phyloP scores from a whole-genome alignment of 1,140 invertebrate genomes.

The Eciton burchellii region DNA sequence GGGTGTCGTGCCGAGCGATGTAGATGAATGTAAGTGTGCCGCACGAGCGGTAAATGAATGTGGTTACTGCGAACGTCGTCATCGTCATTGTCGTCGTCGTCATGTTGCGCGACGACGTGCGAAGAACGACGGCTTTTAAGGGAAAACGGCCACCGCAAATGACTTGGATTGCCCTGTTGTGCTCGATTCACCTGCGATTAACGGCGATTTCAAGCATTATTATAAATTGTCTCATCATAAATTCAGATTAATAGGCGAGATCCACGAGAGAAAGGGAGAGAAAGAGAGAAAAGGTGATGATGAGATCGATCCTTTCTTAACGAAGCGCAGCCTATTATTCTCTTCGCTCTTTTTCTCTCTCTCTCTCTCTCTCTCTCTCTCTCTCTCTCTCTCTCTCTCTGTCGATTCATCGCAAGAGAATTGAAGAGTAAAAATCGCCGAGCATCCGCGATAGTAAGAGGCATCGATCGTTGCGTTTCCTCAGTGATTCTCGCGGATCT shows the following conservation, averaged over 20 bases:
- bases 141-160: neutral
- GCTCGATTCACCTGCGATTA: neutral
- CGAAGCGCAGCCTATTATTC: neutral
- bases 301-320: neutral
- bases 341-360: neutral
- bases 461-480: conserved; percentile 19
- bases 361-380: neutral
- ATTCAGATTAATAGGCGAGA: neutral
- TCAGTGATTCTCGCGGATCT: conserved; percentile 29
- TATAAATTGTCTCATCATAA: neutral
- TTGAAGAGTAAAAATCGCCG: too few species aligned
- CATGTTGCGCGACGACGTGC: conserved; percentile 13
- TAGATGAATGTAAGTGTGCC: conserved; percentile 52
- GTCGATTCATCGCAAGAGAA: neutral
- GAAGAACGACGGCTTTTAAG: conserved; percentile 2
- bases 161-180: neutral
- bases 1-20: conserved; percentile 38
- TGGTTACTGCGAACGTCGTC: conserved; percentile 32
- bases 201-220: neutral
- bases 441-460: conserved; percentile 1
- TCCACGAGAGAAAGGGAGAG: too few species aligned
- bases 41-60: conserved; percentile 44
- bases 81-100: too few species aligned
- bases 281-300: too few species aligned
- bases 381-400: neutral